Conservation (phyloP, 2,797 vertebrate species). For the Oreochromis grahami region DNA sequence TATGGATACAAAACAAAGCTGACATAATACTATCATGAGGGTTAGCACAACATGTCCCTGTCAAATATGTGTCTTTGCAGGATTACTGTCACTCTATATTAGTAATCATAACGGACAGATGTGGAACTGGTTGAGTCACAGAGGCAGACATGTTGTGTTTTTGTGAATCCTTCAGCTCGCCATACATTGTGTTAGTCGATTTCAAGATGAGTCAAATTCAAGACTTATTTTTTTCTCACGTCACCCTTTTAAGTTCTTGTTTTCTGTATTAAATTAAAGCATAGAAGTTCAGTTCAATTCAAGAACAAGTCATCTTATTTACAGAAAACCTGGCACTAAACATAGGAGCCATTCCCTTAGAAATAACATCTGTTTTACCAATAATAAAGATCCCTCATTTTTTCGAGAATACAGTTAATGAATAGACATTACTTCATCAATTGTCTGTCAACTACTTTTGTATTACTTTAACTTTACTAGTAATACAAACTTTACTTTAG, state of each 20-base stretch:
- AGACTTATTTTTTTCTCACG: not conserved
- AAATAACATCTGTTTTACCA: not conserved
- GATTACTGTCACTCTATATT: not conserved
- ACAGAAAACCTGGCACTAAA: not conserved
- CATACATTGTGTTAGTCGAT: not conserved
- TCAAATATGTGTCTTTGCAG: not conserved
- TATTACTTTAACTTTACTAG: not conserved
- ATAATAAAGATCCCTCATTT: not conserved
- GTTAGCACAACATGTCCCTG: not conserved
- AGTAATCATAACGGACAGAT: constrained; percentile 3
- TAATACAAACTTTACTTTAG: not conserved
- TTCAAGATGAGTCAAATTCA: not conserved
- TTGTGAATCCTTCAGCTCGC: rapidly evolving
- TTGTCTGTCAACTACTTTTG: not conserved
- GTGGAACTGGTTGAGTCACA: not conserved
- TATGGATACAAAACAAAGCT: not conserved
- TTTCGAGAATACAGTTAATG: not conserved
- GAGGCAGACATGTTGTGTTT: not conserved
- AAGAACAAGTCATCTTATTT: not conserved
- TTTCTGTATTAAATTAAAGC: not conserved
- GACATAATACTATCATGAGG: not conserved
- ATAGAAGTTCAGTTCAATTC: not conserved
- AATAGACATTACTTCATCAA: not conserved
- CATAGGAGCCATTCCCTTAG: not conserved
- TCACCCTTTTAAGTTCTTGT: not conserved